A percentile compares a stretch with the other conserved stretches of the same genome.
phyloP scores from a whole-genome alignment of 2,797 vertebrate genomes.

The Ammospiza maritima region DNA sequence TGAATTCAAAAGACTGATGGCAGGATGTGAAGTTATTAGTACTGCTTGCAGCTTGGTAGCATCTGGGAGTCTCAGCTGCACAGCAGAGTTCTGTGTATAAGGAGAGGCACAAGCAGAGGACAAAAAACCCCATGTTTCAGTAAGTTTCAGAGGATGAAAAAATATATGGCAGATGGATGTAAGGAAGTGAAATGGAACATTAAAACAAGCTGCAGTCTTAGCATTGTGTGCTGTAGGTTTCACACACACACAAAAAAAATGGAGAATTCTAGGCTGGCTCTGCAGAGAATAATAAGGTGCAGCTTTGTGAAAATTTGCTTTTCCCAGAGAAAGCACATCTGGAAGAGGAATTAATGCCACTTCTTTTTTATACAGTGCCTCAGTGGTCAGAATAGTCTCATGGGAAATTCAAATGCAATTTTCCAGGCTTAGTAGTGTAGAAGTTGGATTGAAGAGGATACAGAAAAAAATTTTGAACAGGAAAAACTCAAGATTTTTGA shows the following conservation, averaged over 20 bases:
- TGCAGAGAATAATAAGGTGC: conserved; percentile 33
- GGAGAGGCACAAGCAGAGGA: neutral
- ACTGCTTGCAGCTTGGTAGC: neutral
- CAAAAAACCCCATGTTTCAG: neutral
- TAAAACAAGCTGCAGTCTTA: conserved; percentile 1
- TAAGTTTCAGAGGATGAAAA: conserved; percentile 15
- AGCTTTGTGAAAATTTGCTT: conserved; percentile 40
- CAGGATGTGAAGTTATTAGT: neutral
- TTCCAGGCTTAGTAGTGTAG: neutral
- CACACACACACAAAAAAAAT: neutral
- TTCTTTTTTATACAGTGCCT: neutral
- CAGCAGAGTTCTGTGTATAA: neutral
- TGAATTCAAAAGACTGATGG: neutral
- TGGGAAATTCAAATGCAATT: conserved; percentile 6
- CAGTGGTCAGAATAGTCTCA: neutral
- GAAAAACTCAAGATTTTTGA: neutral
- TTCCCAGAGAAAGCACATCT: conserved; percentile 33
- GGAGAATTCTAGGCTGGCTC: neutral
- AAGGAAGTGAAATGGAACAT: neutral
- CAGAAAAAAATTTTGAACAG: neutral
- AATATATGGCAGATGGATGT: neutral
- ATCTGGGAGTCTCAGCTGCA: neutral
- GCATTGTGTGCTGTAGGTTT: conserved; percentile 2
- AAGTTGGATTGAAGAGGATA: neutral
- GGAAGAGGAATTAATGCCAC: conserved; percentile 32